Percentiles rank a stretch among this genome's conserved stretches.
Conservation (phyloP, 2,797 vertebrate genomes). For the Oreonectes daqikongensis region DNA sequence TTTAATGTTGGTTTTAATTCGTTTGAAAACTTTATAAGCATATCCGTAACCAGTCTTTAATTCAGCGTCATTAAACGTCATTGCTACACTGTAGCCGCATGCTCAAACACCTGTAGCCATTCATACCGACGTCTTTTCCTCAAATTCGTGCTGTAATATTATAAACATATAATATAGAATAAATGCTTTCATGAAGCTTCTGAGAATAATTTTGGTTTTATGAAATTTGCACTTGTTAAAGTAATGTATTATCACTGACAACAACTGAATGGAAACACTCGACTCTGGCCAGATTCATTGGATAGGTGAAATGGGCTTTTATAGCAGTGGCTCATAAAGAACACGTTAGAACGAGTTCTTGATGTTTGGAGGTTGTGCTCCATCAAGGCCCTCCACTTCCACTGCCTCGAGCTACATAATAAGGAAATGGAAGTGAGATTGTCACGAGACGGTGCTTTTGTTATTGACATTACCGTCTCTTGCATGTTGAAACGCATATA, state of each 20-base stretch:
- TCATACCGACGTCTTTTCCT: not conserved
- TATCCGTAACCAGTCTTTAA: not conserved
- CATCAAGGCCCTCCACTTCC: slow-evolving; percentile 63
- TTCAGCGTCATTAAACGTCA: not conserved
- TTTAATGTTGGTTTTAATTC: not conserved
- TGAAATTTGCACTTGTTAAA: not conserved
- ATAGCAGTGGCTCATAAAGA: slow-evolving; percentile 15
- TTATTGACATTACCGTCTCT: slow-evolving; percentile 62
- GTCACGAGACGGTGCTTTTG: slow-evolving; percentile 75
- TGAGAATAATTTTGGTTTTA: not conserved
- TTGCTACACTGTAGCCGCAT: not conserved
- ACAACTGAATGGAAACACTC: no score
- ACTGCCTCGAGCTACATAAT: slow-evolving; percentile 76
- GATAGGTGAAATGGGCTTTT: not conserved
- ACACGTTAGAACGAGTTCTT: slow-evolving; percentile 12
- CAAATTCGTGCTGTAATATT: not conserved
- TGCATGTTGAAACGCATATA: slow-evolving; percentile 68
- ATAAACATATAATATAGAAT: not conserved
- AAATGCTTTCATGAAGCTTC: not conserved
- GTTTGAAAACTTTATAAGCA: not conserved
- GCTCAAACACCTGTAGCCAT: slow-evolving; percentile 17
- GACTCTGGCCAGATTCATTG: not conserved
- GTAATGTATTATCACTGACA: no score
- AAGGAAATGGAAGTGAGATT: slow-evolving; percentile 81
- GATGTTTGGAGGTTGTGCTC: slow-evolving; percentile 30